Evolutionary conservation across 2,888 invertebrate genomes (phyloP).

Genomic region (Tachina lurida): DNA sequence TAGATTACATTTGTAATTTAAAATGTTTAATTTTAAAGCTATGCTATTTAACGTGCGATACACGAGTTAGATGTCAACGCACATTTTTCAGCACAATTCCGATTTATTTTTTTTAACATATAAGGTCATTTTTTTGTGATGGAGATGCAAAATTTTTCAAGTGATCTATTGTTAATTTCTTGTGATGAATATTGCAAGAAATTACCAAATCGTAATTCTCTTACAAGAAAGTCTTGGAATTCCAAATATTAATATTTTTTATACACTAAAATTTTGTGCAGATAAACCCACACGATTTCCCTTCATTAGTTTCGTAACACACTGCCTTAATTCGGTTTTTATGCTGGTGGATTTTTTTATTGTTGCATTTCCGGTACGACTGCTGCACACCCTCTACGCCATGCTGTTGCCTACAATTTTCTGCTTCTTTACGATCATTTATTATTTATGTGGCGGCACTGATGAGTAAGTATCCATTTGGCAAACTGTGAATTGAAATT

Average conservation of each 20-base stretch:
- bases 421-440: conserved; percentile 85
- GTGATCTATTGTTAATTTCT: too few relatives aligned
- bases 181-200: too few relatives aligned
- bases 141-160: neutral
- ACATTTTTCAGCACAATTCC: too few relatives aligned
- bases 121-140: too few relatives aligned
- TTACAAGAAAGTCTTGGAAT: neutral
- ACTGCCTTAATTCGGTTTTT: conserved; percentile 89
- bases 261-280: conserved; percentile 74
- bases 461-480: conserved; percentile 83
- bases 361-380: conserved; percentile 88
- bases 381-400: conserved; percentile 86
- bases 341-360: conserved; percentile 89
- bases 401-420: conserved; percentile 85
- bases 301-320: conserved; percentile 88
- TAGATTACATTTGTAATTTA: too few relatives aligned
- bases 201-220: too few relatives aligned
- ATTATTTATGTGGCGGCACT: conserved; percentile 86
- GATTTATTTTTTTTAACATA: too few relatives aligned
- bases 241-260: neutral
- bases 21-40: too few relatives aligned
- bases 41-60: too few relatives aligned
- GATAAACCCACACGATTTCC: conserved; percentile 86
- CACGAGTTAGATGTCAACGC: too few relatives aligned
- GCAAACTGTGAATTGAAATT: conserved; percentile 14